Base-by-base conservation (phyloP, 2,797 vertebrate genomes). In the Orestias chungarensis region DNA sequence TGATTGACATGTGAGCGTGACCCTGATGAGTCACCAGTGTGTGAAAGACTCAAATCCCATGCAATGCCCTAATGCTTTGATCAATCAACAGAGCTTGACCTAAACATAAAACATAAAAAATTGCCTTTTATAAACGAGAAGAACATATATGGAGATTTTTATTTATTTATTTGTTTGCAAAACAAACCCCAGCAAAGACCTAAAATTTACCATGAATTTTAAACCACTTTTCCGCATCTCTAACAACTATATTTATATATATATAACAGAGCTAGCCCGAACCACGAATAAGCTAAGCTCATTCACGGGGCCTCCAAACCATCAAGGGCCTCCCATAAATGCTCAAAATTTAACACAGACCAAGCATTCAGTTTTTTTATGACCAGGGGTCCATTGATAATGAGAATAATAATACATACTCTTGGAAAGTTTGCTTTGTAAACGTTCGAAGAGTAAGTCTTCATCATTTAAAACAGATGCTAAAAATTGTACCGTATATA, bases 1-100 rank as follows among this genome's bases (percentile, higher is more conserved):
- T 66, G 67, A 74, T n/a, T 71, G 49, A 43, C 38, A 73, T 44
- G 57, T 46, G 44, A 29, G 66, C 20, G 29, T 57, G 27, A 18
- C 31, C 3, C 17, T 33, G 31, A 3, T 20, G 31, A 57, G 55
- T 20, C 31, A 33, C 23, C 29, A 33, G 29, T 46, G 59, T 62
- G 59, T 40, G 59, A 62, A 38, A 38, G 11, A 62, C 33, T 35
- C 59, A 62, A 59, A 18, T 17, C 29, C 31, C 35, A 33, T 35
- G 55, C 31, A 35, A 23, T 20, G 55, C 55, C 31, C 18, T 1
- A 62, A 40, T 61, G 57, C 57, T 38, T 20, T 33, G 18, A 59
- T 38, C 10, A 59, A 18, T 35, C 29, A 61, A 20, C 12, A 61
- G 57, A 61, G 20, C 33, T n/a, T 2, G 11, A 23, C 38, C 57